Base-by-base conservation (phyloP, 2,797 vertebrate genomes). In the Sciaenops ocellatus region DNA sequence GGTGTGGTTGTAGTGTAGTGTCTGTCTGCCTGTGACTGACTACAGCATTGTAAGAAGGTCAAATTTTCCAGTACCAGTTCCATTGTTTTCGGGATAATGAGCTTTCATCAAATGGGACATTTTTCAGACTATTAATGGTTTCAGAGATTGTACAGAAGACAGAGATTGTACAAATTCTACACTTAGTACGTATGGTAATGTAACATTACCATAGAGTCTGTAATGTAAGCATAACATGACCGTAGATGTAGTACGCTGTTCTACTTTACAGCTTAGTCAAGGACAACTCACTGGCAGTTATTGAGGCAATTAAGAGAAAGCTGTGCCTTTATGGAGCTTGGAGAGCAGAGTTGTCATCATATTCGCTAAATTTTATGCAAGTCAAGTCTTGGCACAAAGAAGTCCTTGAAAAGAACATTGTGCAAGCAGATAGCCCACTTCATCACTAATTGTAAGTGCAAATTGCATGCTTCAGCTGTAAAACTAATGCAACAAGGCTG, bases 381-480 rank as follows among this genome's bases (percentile, higher is more conserved):
- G 73, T 69, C 47, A 42, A 82, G 73, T 55, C 3, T 50, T 56
- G 28, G 54, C 77, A 83, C 75, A 64, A 65, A 79, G 65, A 68
- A 4, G 52, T 71, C 72, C 78, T 79, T 82, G 38, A 83, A 50
- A 79, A 68, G 38, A 75, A 55, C 52, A 46, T 50, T 62, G 28
- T 57, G 56, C 69, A 5, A 11, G 44, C 48, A 69, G 76, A 70
- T 47, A 62, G 38, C 26, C 47, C 81, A 68, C 71, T 83, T 73
- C 61, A 56, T 70, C 48, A 38, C 48, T 81, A 68, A 85, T 73
- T 85, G 71, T 0, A 2, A 72, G 66, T 54, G 48, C 63, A 78
- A 82, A 83, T 83, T 59, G 64, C 73, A 69, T 48, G 68, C 64
- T 81, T 73, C 50, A 83, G 74, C 67, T 80, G 59, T 61, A 34